A percentile compares a stretch with the other conserved stretches of the same genome.
Conservation (phyloP, 1,140 invertebrate species). For the Tetraneura akinire region DNA sequence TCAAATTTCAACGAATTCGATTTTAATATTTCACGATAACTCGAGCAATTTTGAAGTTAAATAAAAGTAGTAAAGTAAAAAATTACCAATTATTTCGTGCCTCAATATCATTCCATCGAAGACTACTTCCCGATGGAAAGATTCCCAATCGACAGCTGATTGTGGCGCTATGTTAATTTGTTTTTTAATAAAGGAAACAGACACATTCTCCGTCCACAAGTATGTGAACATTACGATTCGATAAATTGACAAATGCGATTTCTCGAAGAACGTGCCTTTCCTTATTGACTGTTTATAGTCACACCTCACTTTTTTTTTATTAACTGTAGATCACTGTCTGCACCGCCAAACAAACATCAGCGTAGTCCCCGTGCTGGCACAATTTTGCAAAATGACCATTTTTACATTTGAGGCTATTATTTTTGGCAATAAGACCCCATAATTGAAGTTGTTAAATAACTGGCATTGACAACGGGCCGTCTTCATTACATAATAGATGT, state of each 20-base stretch:
- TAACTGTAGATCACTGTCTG: neutral
- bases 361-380: too few species aligned
- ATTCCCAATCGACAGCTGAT: slow-evolving; percentile 24
- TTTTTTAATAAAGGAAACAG: neutral
- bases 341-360: neutral
- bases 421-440: neutral
- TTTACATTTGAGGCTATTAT: neutral
- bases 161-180: slow-evolving; percentile 31
- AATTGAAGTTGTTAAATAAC: neutral
- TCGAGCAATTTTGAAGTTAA: too few species aligned
- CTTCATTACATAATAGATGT: neutral
- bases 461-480: neutral
- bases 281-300: slow-evolving; percentile 5
- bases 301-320: slow-evolving; percentile 1
- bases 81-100: neutral
- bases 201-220: neutral
- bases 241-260: neutral
- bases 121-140: slow-evolving; percentile 20
- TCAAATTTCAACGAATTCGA: too few species aligned
- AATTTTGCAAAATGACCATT: neutral
- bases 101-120: neutral
- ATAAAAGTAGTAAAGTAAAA: too few species aligned
- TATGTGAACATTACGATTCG: neutral
- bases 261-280: neutral
- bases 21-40: too few species aligned